These are phyloP conservation scores for Pristionchus mayeri DNA, from an alignment of 2,888 invertebrate genomes.

Conservation along the genomic window DNA sequence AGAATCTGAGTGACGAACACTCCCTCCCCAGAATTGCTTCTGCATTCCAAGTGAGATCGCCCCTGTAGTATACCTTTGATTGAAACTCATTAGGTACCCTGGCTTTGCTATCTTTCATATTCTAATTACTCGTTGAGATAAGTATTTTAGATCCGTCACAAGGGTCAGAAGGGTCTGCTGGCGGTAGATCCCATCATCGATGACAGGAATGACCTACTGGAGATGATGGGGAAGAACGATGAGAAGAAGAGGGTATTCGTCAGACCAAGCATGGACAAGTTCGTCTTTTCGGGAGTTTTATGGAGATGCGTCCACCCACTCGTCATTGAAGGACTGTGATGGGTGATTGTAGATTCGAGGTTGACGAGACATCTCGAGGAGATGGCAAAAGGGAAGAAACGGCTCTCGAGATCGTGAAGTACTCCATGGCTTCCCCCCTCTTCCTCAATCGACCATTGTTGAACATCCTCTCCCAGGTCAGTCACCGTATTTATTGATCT, in stretches of 20 bases:
- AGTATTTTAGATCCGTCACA: constrained; percentile 62
- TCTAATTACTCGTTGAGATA: too few relatives aligned
- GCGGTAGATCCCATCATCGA: constrained; percentile 67
- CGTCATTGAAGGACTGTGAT: not conserved
- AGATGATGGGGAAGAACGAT: not conserved
- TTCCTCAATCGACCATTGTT: constrained; percentile 76
- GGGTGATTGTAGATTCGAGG: not conserved
- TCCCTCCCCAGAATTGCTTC: not conserved
- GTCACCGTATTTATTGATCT: not conserved
- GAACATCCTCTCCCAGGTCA: constrained; percentile 75
- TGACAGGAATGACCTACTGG: constrained; percentile 47
- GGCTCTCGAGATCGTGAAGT: constrained; percentile 71
- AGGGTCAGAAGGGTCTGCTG: constrained; percentile 69
- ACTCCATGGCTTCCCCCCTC: constrained; percentile 67
- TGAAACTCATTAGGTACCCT: too few relatives aligned
- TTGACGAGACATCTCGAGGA: not conserved
- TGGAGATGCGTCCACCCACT: too few relatives aligned
- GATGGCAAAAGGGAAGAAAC: not conserved
- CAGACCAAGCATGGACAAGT: not conserved
- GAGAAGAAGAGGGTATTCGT: not conserved
- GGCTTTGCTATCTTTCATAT: too few relatives aligned
- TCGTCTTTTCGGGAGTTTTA: not conserved
- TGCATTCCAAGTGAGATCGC: constrained; percentile 35
- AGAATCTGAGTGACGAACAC: not conserved
- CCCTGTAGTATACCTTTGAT: too few relatives aligned